These are phyloP conservation scores for Sitodiplosis mosellana DNA, from an alignment of 1,140 invertebrate species.

Conservation along the genomic window DNA sequence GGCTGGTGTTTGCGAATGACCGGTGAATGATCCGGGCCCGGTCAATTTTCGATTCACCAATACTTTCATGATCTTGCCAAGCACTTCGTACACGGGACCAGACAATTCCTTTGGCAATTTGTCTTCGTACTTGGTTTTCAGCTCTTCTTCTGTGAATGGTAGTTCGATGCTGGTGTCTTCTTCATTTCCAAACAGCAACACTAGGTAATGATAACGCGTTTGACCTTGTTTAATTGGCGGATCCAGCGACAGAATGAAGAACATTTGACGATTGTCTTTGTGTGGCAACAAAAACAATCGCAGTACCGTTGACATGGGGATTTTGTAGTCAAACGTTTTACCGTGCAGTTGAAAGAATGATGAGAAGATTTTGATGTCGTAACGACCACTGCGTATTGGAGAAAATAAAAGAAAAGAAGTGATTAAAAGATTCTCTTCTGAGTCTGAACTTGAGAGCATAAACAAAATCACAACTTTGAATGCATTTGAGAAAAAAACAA, in stretches of 20 bases:
- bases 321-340: slow-evolving; percentile 99
- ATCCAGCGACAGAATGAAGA: slow-evolving; percentile 96
- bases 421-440: slow-evolving; percentile 5
- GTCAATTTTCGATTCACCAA: slow-evolving; percentile 90
- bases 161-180: slow-evolving; percentile 89
- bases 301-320: slow-evolving; percentile 88
- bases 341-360: slow-evolving; percentile 97
- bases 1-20: slow-evolving; percentile 78
- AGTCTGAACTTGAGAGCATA: slow-evolving; percentile 4
- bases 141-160: slow-evolving; percentile 77
- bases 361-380: slow-evolving; percentile 97
- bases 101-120: slow-evolving; percentile 81
- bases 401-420: slow-evolving; percentile 5
- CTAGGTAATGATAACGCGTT: slow-evolving; percentile 89
- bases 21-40: slow-evolving; percentile 78
- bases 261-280: slow-evolving; percentile 95
- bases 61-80: slow-evolving; percentile 91
- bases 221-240: slow-evolving; percentile 99
- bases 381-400: slow-evolving; percentile 70
- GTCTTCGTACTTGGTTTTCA: slow-evolving; percentile 87
- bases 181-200: slow-evolving; percentile 85
- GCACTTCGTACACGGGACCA: slow-evolving; percentile 87
- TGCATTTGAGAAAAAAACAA: background rate
- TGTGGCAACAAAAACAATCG: slow-evolving; percentile 90
- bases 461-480: background rate